Evolutionary conservation across 2,797 vertebrate genomes (phyloP).

Genomic region (Chlorospingus semifuscus): DNA sequence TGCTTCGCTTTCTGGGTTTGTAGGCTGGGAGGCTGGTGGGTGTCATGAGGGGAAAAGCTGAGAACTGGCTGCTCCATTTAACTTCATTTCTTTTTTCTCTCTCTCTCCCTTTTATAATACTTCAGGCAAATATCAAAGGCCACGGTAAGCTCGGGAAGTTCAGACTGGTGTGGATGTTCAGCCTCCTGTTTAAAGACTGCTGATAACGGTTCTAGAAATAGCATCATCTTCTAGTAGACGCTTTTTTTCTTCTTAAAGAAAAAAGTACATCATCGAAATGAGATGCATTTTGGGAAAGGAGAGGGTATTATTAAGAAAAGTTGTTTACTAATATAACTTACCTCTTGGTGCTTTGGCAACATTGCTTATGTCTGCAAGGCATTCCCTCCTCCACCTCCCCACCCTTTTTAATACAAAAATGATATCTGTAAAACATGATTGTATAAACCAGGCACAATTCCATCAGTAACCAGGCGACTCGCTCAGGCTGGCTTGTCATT

Average conservation of each 20-base stretch:
- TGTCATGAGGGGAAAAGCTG: slow-evolving; percentile 8
- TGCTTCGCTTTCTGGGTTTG: neutral
- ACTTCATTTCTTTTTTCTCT: neutral
- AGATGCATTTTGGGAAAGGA: neutral
- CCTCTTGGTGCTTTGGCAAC: neutral
- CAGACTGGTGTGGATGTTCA: neutral
- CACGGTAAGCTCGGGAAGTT: neutral
- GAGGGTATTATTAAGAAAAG: neutral
- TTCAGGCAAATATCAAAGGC: slow-evolving; percentile 35
- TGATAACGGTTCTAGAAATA: neutral
- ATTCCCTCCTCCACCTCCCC: fast-evolving
- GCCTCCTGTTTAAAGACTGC: neutral
- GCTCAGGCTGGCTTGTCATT: neutral
- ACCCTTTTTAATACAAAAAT: neutral
- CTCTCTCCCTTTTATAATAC: neutral
- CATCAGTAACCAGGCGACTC: neutral
- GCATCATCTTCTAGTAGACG: neutral
- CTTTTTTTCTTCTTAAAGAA: neutral
- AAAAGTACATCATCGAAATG: neutral
- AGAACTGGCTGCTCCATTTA: slow-evolving; percentile 22
- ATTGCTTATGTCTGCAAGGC: neutral
- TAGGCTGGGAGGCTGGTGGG: neutral
- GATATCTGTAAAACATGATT: neutral
- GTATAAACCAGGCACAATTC: neutral
- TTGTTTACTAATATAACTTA: neutral